A percentile compares a stretch with the other conserved stretches of the same genome.
Evolutionary conservation across 2,113 vertebrate genomes (phyloP).

Genomic region (Saguinus midas): DNA sequence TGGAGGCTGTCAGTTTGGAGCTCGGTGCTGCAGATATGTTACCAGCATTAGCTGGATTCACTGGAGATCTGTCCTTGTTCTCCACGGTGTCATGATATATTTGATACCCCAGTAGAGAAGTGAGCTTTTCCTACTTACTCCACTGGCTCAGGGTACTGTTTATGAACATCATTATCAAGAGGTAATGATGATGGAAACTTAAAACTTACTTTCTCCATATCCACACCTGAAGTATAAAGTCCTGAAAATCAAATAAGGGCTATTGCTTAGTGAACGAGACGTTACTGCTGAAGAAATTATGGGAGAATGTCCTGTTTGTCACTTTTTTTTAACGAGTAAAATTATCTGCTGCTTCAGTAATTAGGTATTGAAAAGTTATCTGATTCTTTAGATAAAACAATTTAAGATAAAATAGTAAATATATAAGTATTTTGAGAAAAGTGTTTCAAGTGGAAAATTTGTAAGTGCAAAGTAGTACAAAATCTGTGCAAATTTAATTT

Average conservation of each 20-base stretch:
- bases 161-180: neutral
- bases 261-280: neutral
- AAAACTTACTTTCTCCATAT: neutral
- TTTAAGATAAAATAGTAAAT: neutral
- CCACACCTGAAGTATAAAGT: neutral
- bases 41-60: slow-evolving; percentile 14
- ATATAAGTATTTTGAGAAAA: neutral
- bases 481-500: neutral
- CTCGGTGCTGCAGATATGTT: neutral
- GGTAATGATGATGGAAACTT: neutral
- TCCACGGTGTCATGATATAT: neutral
- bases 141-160: neutral
- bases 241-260: neutral
- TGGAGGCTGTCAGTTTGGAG: neutral
- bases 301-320: neutral
- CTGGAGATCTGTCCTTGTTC: neutral
- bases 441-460: neutral
- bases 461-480: neutral
- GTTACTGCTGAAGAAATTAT: neutral
- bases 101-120: neutral
- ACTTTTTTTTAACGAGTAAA: neutral
- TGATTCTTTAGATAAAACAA: neutral
- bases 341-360: neutral
- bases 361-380: neutral
- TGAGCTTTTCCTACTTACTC: neutral